Percentiles rank a stretch among this genome's conserved stretches.
Evolutionary conservation across 2,797 vertebrate species (phyloP).

Genomic region (Tauraco hartlaubi): DNA sequence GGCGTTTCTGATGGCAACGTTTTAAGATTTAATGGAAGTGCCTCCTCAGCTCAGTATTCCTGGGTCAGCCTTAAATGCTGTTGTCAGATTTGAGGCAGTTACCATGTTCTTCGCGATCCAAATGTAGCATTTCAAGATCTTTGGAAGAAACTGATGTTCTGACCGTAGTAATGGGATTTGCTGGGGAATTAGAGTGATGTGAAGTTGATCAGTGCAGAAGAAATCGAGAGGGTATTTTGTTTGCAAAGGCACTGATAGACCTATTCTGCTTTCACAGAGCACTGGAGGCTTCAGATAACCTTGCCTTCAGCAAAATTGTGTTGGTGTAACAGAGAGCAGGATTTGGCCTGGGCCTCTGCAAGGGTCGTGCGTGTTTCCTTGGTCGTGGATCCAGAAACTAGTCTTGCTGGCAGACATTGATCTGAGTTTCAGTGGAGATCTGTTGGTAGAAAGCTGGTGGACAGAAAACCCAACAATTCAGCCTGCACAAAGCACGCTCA

Average conservation of each 20-base stretch:
- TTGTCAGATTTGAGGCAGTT: not conserved
- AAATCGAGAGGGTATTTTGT: not conserved
- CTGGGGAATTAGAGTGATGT: not conserved
- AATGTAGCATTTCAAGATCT: not conserved
- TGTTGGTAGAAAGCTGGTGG: not conserved
- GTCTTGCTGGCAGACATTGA: not conserved
- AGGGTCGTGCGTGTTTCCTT: not conserved
- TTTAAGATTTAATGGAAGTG: conserved; percentile 6
- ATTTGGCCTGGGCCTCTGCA: not conserved
- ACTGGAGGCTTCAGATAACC: not conserved
- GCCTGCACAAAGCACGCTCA: not conserved
- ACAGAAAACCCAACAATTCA: not conserved
- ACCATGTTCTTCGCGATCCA: not conserved
- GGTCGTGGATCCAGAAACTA: not conserved
- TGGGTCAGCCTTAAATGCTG: not conserved
- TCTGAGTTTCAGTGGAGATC: not conserved
- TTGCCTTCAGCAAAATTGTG: not conserved
- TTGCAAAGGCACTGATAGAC: not conserved
- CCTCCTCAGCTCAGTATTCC: not conserved
- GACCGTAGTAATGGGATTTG: conserved; percentile 27
- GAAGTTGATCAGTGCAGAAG: conserved; percentile 6
- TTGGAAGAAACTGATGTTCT: conserved; percentile 13
- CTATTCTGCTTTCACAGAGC: not conserved
- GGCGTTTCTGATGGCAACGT: not conserved
- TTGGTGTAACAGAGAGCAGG: not conserved